Evolutionary conservation across 2,888 invertebrate species (phyloP), one percentile per base, ranked within the genome.

Genomic region (Eustalomyia histrio): DNA sequence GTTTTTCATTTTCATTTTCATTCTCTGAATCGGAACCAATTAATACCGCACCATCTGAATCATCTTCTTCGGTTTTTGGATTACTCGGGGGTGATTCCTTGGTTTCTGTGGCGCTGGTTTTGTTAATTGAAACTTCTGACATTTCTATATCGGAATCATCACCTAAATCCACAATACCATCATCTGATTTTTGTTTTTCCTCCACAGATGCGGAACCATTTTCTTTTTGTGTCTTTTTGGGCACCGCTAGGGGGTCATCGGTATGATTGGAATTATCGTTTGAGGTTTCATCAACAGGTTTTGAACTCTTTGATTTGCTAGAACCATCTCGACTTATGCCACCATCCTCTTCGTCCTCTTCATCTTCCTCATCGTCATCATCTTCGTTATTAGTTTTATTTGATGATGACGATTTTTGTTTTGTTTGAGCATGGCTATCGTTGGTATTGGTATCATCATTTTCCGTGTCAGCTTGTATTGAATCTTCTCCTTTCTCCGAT

Each of bases 1-100:
- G 65, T 33, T 83, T 76, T n/a, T 81, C 82, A 29, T 17, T 76
- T n/a, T 81, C 82, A 29, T 17, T 73, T 80, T 86, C 86, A 33
- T 83, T 83, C 33, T 90, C 89, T 0, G 89, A 90, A 65, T 89
- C 89, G 2, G 90, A 90, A n/a, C 87, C 86, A 64, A 89, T 90
- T n/a, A 90, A 79, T 50, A 89, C 89, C 1, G 89, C 90, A 58
- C 88, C 90, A 75, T 89, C 89, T 1, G 89, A 89, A 55, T 86
- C 86, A 17, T 80, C 84, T 18, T 83, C 58, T 71, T 67, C 60
- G 21, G 63, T 10, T 65, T 50, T 29, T 47, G 55, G 55, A 75
- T 75, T 39, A 39, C 39, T 39, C 12, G 39, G 2, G 12, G 39
- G 10, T 12, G 39, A 60, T 9, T 55, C 24, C 50, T 68, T 74